Conservation (phyloP, 2,113 vertebrate species). For the Aspidoscelis tigris region DNA sequence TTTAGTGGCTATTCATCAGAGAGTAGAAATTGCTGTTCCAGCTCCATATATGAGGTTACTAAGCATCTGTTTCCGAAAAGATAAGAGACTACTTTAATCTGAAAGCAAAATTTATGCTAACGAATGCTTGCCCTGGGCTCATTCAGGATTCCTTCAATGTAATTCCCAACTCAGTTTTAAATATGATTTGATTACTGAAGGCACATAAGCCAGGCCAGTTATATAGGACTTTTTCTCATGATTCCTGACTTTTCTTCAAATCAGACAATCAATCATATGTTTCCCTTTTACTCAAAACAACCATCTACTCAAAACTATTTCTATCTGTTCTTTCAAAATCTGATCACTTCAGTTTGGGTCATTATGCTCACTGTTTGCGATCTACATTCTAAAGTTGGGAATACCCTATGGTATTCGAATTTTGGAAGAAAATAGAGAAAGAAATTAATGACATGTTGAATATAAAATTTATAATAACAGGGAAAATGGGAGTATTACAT, state of each 20-base stretch:
- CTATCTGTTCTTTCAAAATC: background rate
- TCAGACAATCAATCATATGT: background rate
- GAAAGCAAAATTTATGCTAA: background rate
- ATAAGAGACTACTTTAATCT: background rate
- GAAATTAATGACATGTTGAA: too few relatives aligned
- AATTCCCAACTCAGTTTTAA: background rate
- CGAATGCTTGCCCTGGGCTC: background rate
- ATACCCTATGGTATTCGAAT: too few relatives aligned
- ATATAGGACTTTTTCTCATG: background rate
- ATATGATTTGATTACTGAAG: background rate
- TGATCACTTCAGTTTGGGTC: background rate
- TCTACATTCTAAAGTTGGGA: background rate
- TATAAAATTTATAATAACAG: too few relatives aligned
- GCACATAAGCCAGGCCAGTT: background rate
- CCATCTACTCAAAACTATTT: background rate
- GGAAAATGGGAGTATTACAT: too few relatives aligned
- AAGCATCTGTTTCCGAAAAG: background rate
- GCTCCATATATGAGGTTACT: background rate
- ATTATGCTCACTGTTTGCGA: background rate
- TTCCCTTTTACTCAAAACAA: too few relatives aligned
- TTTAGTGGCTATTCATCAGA: background rate
- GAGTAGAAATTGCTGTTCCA: background rate
- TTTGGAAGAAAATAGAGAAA: too few relatives aligned
- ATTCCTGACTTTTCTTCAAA: too few relatives aligned
- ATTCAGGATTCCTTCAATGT: background rate